Evolutionary conservation across 1,140 invertebrate species (phyloP), one percentile per base, ranked within the genome.

Genomic region (Spodoptera frugiperda): DNA sequence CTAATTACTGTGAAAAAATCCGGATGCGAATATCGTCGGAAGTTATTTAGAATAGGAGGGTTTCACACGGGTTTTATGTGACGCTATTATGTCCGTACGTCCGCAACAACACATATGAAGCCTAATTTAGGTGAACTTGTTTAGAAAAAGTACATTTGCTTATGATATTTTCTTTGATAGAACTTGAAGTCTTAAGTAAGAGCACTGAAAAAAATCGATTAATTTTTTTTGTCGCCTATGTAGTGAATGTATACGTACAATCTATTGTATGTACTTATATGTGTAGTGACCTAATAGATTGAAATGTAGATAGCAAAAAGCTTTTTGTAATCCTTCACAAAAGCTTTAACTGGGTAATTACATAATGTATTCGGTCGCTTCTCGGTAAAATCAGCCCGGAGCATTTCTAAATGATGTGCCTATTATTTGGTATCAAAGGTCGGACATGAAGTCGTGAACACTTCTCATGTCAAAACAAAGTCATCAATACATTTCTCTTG

Each of bases 401-500:
- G 71, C 55, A 73, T 49, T 39, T 14, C 49, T 49, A 61, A 73
- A 61, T 61, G 55, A 61, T 61, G 54, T 15, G 70, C 14, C 55
- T 48, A 54, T 73, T 59, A 49, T 17, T 59, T 33, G 55, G 39
- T 57, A 55, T 49, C 55, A 73, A 73, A 73, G 71, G 71, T 73
- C 71, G 57, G n/a, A 53, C 72, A 25, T 74, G 21, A 63, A 74
- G 71, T 74, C 72, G 72, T 74, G 72, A 63, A 74, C 46, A 74
- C 71, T 33, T 48, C 71, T 63, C 19, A 63, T 63, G 57, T 74
- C 72, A 63, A 74, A 63, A 74, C 72, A 63, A 53, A 44, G 19
- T 59, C 54, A 12, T 53, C 59, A 74, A 74, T 51, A 63, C 72
- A 74, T 74, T 74, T 74, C 72, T 63, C 72, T 74, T 63, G 72